Conservation (phyloP, 2,113 vertebrate species). For the Microcebus ravelobensis region DNA sequence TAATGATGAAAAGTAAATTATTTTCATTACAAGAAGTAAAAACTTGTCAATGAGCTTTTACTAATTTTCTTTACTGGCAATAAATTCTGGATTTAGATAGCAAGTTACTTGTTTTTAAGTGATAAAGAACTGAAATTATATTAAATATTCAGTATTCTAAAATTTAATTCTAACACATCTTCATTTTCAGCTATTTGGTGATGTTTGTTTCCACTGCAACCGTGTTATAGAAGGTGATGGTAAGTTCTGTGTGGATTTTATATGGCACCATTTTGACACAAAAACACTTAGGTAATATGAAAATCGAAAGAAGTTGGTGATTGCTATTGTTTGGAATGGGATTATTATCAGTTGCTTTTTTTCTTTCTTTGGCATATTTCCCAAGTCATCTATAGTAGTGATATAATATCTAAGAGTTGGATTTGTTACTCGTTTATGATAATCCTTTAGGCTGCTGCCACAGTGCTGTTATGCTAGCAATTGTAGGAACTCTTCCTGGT, state of each 20-base stretch:
- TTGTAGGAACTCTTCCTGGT: not conserved
- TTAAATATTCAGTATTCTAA: not conserved
- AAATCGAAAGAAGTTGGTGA: not conserved
- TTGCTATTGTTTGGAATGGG: not conserved
- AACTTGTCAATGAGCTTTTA: not conserved
- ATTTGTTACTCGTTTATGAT: not conserved
- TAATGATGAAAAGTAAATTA: not conserved
- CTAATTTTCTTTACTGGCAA: not conserved
- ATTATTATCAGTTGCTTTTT: not conserved
- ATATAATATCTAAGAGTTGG: not conserved
- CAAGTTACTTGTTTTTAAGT: not conserved
- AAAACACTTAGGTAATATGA: not conserved
- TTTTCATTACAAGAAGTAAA: not conserved
- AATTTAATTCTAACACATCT: not conserved
- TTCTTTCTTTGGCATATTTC: not conserved
- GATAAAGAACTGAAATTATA: not conserved
- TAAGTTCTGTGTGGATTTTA: conserved; percentile 82
- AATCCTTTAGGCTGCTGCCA: not conserved
- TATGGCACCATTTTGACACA: not conserved
- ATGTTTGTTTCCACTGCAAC: conserved; percentile 99
- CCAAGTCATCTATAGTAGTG: not conserved
- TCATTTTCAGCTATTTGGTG: conserved; percentile 93
- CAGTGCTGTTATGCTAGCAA: not conserved
- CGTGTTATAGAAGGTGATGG: conserved; percentile 98
- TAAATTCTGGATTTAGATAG: not conserved